Base-by-base conservation (phyloP, 2,888 invertebrate species). In the Sthenelais limicola region DNA sequence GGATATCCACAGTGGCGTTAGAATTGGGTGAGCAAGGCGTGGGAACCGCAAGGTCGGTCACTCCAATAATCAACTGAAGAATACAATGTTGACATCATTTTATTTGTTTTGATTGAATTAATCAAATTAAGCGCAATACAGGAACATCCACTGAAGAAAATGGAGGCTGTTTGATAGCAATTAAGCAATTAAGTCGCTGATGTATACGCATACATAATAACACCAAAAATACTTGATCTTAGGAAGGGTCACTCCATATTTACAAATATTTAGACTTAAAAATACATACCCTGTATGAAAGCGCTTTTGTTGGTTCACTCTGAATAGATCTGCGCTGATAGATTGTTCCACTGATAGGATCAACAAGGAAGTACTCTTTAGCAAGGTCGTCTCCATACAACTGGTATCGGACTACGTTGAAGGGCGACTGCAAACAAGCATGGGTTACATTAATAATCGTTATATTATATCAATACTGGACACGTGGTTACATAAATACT, bases 361-460 rank as follows among this genome's bases (percentile, higher is more conserved):
- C 58, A 26, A 73, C 38, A 28, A 76, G 35, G 68, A 76, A 78
- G 72, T 77, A 74, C 72, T 74, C 30, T 33, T 24, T 21, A 35
- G 68, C 79, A 26, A 70, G 30, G 18, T 48, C 9, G 35, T 76
- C 74, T 15, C 79, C 78, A 7, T 68, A 66, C 35, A 81, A 62
- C 9, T 33, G 26, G 76, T 73, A 75, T 35, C 77, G 58, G 3
- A 81, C 35, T 4, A 68, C 67, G 30, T 78, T 81, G 79, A 81
- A 82, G 0, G 84, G 85, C 28, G 78, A 72, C 78, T 85, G 76
- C 21, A 67, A 38, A 26, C 18, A 7, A n/a, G n/a, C n/a, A n/a
- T n/a, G n/a, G n/a, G n/a, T n/a, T n/a, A n/a, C n/a, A n/a, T n/a
- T n/a, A n/a, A n/a, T n/a, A n/a, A n/a, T n/a, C n/a, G n/a, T n/a